Base-by-base conservation (phyloP, 2,113 vertebrate species). In the Abramis brama region DNA sequence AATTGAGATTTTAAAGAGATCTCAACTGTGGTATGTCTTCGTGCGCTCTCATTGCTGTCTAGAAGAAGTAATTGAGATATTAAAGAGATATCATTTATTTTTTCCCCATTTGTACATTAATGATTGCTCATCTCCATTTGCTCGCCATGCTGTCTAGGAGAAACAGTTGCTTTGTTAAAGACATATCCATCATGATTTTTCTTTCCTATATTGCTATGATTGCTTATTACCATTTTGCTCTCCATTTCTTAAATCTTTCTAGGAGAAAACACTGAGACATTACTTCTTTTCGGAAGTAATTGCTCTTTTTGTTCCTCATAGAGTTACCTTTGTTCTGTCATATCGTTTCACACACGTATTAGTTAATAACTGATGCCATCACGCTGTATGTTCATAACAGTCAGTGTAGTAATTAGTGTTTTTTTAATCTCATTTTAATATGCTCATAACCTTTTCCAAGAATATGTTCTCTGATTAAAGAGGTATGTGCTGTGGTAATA, bases 281-380 rank as follows among this genome's bases (percentile, higher is more conserved):
- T 55, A 33, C n/a, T 52, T 17, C 74, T 77, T 64, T 64, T 25
- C 13, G 47, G 43, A 15, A 66, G 13, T 64, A 62, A 45, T 80
- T 80, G n/a, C 79, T 62, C 23, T 66, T 30, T 27, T 82, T 82
- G 25, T 50, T 68, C 43, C 43, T 4, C 5, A 27, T 12, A 21
- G 6, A 82, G 10, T 50, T 82, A 6, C 43, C 25, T 82, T 52
- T 68, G 43, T 68, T 82, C 62, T 68, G 79, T 52, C 62, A 30
- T 70, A 52, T 82, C 13, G 59, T 70, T 82, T 33, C 45, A 82
- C 62, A 82, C 45, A 36, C 68, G 19, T 36, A 82, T 70, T 52
- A 82, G 25, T 70, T 70, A 82, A 52, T 82, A 82, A 70, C 62
- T 82, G 62, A 21, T 82, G 62, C 30, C 79, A 82, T 82, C 64